phyloP scores from a whole-genome alignment of 1,140 invertebrate species.

The Drosophila pallidifrons region DNA sequence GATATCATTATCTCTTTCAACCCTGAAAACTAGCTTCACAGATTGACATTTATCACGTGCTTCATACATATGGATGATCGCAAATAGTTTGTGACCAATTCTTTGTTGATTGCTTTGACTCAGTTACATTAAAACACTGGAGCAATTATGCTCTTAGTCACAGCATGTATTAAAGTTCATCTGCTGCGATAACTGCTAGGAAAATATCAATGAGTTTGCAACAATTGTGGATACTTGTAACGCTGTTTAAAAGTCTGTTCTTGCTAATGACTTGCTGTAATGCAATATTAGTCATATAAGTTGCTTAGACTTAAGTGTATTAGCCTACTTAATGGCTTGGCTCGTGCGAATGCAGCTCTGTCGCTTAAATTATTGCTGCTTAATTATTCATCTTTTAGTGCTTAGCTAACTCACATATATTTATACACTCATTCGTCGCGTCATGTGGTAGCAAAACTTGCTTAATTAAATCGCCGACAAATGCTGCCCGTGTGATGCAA shows the following conservation, averaged over 20 bases:
- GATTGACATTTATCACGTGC: not conserved
- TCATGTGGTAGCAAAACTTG: constrained; percentile 23
- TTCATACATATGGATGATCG: not conserved
- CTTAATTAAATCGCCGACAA: constrained; percentile 30
- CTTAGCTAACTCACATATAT: not conserved
- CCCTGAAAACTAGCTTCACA: not conserved
- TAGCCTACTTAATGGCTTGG: constrained; percentile 42
- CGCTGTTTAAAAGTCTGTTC: not conserved
- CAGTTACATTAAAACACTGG: not conserved
- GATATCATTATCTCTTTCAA: not conserved
- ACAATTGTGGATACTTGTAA: not conserved
- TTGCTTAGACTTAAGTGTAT: not conserved
- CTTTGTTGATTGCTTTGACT: not conserved
- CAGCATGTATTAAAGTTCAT: constrained; percentile 5
- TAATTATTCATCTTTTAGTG: constrained; percentile 51
- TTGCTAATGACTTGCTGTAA: constrained; percentile 6
- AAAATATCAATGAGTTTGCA: constrained; percentile 6
- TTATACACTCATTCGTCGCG: not conserved
- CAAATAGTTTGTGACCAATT: not conserved
- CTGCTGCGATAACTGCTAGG: constrained; percentile 1
- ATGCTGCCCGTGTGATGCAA: constrained; percentile 34
- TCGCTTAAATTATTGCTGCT: constrained; percentile 10
- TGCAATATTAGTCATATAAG: constrained; percentile 30
- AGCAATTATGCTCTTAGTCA: constrained; percentile 16
- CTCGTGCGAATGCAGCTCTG: constrained; percentile 11